Base-by-base conservation (phyloP, 2,888 invertebrate species). In the Clostera curtula region DNA sequence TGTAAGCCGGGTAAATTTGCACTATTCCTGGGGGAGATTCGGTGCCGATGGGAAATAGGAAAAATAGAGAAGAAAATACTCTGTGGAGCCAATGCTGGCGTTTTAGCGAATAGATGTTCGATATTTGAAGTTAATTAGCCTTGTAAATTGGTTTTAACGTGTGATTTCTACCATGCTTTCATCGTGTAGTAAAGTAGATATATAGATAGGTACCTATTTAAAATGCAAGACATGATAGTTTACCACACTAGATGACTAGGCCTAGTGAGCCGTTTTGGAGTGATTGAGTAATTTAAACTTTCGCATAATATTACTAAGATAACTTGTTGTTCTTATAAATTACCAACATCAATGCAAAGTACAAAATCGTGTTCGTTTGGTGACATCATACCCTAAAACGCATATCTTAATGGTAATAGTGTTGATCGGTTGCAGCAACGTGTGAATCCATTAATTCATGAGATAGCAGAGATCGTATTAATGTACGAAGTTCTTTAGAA, bases 1-100 rank as follows among this genome's bases (percentile, higher is more conserved):
- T 47, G 52, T 56, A 47, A 51, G 49, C 56, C 50, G 52, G 42
- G 55, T 56, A 56, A 64, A 68, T 62, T 59, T 56, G 49, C 61
- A 61, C 62, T 62, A 59, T 62, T 53, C 55, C 45, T 34, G 44
- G 39, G 49, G 36, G 38, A 41, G 43, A 45, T 41, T 33, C 36
- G 27, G 39, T 48, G 45, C 51, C 45, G 47, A 35, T 27, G 28
- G 46, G 35, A 48, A 56, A 56, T 43, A 47, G 39, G 42, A 45
- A 44, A 44, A 49, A 43, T 35, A 40, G 33, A 24, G 28, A 44
- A 23, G 34, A 26, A 25, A 12, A 31, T 25, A 29, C 12, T 7
- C 30, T 26, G 35, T 29, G 36, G 48, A n/a, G n/a, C n/a, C n/a
- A n/a, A n/a, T n/a, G n/a, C n/a, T n/a, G n/a, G n/a, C n/a, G n/a